phyloP scores from a whole-genome alignment of 2,113 vertebrate species.

The Pristiophorus japonicus region DNA sequence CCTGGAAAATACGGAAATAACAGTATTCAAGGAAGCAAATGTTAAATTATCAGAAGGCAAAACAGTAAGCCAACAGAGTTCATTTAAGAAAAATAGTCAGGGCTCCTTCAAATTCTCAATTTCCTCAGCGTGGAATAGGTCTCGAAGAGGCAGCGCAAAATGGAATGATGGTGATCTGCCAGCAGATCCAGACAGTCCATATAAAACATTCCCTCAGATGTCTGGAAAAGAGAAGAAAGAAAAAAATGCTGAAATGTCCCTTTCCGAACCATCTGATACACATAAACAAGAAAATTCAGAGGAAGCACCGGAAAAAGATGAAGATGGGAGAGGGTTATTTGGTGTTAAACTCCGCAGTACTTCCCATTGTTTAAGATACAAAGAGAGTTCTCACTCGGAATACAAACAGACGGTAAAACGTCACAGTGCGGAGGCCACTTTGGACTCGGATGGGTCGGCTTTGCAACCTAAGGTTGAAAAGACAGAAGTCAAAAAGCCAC shows the following conservation, averaged over 20 bases:
- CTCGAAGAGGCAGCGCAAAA: conserved; percentile 56
- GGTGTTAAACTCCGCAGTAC: conserved; percentile 81
- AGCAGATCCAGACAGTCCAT: conserved; percentile 36
- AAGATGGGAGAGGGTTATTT: conserved; percentile 63
- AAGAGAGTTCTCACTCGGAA: conserved; percentile 49
- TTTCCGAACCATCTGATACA: conserved; percentile 35
- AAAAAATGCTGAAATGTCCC: conserved; percentile 44
- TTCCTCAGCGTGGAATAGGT: conserved; percentile 56
- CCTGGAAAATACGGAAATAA: conserved; percentile 36
- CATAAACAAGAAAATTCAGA: conserved; percentile 45
- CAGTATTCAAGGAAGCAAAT: conserved; percentile 32
- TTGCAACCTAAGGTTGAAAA: conserved; percentile 52
- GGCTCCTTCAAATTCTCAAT: conserved; percentile 61
- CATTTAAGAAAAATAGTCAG: conserved; percentile 49
- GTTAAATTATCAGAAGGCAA: conserved; percentile 45
- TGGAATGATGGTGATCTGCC: conserved; percentile 48
- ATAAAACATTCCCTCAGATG: conserved; percentile 44
- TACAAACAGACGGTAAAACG: conserved; percentile 51
- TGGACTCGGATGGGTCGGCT: conserved; percentile 47
- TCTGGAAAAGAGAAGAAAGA: conserved; percentile 50
- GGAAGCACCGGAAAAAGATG: conserved; percentile 42
- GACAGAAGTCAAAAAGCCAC: conserved; percentile 38
- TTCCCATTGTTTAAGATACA: conserved; percentile 63
- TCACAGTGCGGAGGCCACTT: conserved; percentile 56
- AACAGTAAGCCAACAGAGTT: conserved; percentile 40